phyloP scores from a whole-genome alignment of 92 coral and sea anemone species.

The Umimayanthus kanabou region DNA sequence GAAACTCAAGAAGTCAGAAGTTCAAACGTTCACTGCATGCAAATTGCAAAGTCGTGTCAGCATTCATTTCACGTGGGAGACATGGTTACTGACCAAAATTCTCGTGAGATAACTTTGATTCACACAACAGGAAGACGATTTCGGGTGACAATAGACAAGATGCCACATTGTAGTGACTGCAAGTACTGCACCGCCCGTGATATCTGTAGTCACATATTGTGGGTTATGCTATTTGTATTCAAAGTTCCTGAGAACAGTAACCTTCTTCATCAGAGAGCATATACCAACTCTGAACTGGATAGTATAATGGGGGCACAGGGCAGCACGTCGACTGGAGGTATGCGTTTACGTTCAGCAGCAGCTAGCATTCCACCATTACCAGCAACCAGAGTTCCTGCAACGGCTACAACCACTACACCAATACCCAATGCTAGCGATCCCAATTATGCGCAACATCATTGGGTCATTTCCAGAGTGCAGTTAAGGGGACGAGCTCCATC shows the following conservation, averaged over 20 bases:
- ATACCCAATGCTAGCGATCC: constrained; percentile 34
- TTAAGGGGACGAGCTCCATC: constrained; percentile 47
- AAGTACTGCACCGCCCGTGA: constrained; percentile 64
- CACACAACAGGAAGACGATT: constrained; percentile 46
- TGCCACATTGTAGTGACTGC: constrained; percentile 55
- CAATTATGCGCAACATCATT: constrained; percentile 41
- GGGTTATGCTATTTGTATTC: constrained; percentile 49
- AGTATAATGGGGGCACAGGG: constrained; percentile 31
- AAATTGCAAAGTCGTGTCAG: constrained; percentile 59
- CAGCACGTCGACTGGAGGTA: constrained; percentile 5
- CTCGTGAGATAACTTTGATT: constrained; percentile 43
- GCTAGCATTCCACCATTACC: constrained; percentile 12
- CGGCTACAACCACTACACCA: not conserved
- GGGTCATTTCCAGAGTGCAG: constrained; percentile 51
- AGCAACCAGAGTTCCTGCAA: not conserved
- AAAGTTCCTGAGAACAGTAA: constrained; percentile 50
- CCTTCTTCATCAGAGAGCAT: constrained; percentile 60
- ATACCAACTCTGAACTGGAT: constrained; percentile 61
- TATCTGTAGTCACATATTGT: constrained; percentile 60
- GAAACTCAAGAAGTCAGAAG: constrained; percentile 53
- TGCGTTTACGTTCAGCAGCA: constrained; percentile 2
- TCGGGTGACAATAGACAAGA: constrained; percentile 35
- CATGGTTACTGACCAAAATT: constrained; percentile 33
- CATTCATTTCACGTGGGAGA: constrained; percentile 46
- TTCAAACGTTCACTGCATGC: constrained; percentile 54